These are phyloP conservation scores for Neoniphon sammara DNA, from an alignment of 2,797 vertebrate genomes.

Conservation along the genomic window DNA sequence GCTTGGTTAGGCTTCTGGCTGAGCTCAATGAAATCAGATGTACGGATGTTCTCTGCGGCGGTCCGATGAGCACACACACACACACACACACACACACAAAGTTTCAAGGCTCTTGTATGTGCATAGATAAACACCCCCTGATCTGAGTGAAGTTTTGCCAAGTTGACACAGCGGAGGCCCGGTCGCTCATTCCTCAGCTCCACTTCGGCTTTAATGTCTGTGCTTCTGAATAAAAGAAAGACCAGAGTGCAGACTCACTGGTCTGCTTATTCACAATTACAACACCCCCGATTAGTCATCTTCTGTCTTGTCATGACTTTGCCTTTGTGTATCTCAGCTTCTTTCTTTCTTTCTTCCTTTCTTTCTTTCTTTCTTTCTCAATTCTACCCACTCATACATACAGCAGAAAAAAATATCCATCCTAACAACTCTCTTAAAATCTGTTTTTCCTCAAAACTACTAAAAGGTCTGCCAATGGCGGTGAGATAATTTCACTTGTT, in stretches of 20 bases:
- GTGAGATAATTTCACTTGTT: no score
- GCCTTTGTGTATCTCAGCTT: not conserved
- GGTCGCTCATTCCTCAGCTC: slow-evolving; percentile 57
- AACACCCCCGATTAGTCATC: slow-evolving; percentile 19
- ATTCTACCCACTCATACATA: not conserved
- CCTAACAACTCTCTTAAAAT: no score
- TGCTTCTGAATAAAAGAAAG: slow-evolving; percentile 42
- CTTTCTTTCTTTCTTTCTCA: not conserved
- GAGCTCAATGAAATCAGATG: slow-evolving; percentile 19
- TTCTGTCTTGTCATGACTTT: not conserved
- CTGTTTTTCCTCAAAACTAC: no score
- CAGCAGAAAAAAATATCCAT: no score
- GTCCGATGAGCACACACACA: not conserved
- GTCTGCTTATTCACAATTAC: slow-evolving; percentile 25
- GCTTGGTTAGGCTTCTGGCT: slow-evolving; percentile 20
- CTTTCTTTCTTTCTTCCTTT: not conserved
- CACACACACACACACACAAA: not conserved
- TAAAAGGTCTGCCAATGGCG: no score
- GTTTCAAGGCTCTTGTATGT: slow-evolving; percentile 33
- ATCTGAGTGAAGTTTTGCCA: slow-evolving; percentile 67
- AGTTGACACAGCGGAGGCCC: slow-evolving; percentile 52
- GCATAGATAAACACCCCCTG: slow-evolving; percentile 62
- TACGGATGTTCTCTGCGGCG: not conserved
- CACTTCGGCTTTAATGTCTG: slow-evolving; percentile 42
- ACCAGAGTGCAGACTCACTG: slow-evolving; percentile 23